Base-by-base conservation (phyloP, 2,888 invertebrate species). In the Epinotia ramella region DNA sequence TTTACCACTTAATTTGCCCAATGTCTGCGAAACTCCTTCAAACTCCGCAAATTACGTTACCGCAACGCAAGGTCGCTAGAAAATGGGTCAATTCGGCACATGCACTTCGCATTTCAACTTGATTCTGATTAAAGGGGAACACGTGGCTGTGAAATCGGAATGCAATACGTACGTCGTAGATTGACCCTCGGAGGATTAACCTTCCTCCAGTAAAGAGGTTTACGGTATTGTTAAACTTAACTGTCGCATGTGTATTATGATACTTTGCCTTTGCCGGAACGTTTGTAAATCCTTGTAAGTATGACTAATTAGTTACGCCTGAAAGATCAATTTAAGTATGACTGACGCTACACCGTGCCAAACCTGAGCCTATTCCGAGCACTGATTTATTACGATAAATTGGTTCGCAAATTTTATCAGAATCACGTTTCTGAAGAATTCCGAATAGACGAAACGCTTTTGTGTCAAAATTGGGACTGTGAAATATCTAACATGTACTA, bases 191-290 rank as follows among this genome's bases (percentile, higher is more conserved):
- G n/a, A n/a, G 53, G 46, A 40, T 20, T 44, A 20, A 44, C 40
- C 57, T 57, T 59, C 68, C 65, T 18, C 40, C 11, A 18, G 40
- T 71, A 40, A 64, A 64, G 56, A 56, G 71, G 49, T 63, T 56
- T 63, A 63, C 53, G 16, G 40, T 40, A 64, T 53, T 71, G 40
- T 72, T 24, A 72, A 72, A 64, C 44, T 64, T 72, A 24, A 72
- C 20, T n/a, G 40, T n/a, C 40, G 11, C 24, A 13, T 65, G 40
- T 40, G 64, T 20, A 7, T 46, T 33, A 5, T 68, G 11, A 56
- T 40, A 13, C 67, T 68, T 20, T 18, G 46, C 12, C 18, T 56
- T 18, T 33, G 18, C 6, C 13, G 49, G 68, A 68, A 57, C 59
- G 20, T n/a, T 33, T 33, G 12, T 66, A 33, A 11, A 18, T 28